phyloP scores from a whole-genome alignment of 1,140 invertebrate genomes.

The Pseudomyrmex flavicornis region DNA sequence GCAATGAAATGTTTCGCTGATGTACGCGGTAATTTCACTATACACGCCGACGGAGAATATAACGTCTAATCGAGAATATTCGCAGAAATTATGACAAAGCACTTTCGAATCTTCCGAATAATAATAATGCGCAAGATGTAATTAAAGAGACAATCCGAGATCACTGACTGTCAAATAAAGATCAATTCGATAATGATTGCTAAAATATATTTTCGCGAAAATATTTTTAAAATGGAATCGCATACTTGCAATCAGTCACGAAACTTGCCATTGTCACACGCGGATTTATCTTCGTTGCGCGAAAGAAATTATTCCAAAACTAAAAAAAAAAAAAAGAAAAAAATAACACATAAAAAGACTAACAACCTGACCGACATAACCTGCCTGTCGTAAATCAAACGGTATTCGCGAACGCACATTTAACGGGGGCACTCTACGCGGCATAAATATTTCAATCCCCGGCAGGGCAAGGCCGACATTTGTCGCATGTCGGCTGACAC shows the following conservation, averaged over 20 bases:
- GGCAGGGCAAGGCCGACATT: slow-evolving; percentile 47
- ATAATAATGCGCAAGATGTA: background rate
- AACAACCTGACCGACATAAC: slow-evolving; percentile 50
- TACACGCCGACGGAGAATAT: slow-evolving; percentile 8
- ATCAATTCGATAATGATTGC: background rate
- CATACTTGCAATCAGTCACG: too few relatives aligned
- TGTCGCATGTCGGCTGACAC: slow-evolving; percentile 52
- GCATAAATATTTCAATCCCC: slow-evolving; percentile 63
- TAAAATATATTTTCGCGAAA: background rate
- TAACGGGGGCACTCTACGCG: slow-evolving; percentile 28
- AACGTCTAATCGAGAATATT: slow-evolving; percentile 34
- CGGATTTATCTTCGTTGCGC: background rate
- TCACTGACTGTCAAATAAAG: background rate
- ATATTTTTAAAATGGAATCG: background rate
- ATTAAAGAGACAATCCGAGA: too few relatives aligned
- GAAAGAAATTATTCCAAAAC: background rate
- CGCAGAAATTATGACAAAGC: slow-evolving; percentile 5
- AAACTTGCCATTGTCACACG: too few relatives aligned
- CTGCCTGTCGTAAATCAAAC: slow-evolving; percentile 60
- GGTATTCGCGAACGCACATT: slow-evolving; percentile 39
- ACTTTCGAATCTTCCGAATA: background rate
- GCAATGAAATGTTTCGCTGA: slow-evolving; percentile 58
- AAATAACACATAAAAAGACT: slow-evolving; percentile 10
- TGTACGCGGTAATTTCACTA: slow-evolving; percentile 24
- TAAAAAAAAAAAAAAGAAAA: background rate